phyloP scores from a whole-genome alignment of 2,888 invertebrate species.

The Synergus umbraculus region DNA sequence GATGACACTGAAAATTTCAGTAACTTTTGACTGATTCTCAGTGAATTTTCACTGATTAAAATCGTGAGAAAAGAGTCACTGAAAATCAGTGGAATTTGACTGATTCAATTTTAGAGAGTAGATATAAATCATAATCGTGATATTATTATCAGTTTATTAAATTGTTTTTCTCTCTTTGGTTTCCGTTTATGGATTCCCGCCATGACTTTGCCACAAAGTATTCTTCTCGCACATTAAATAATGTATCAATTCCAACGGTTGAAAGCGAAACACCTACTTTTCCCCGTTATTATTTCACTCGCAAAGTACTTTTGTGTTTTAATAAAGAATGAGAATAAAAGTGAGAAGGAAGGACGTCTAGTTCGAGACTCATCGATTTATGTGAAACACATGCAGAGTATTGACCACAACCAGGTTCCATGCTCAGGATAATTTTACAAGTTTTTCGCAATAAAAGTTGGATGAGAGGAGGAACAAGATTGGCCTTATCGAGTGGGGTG shows the following conservation, averaged over 20 bases:
- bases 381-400: neutral
- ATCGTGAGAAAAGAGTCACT: too few species aligned
- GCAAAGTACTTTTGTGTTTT: neutral
- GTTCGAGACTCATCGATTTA: slow-evolving; percentile 28
- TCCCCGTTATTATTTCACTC: slow-evolving; percentile 31
- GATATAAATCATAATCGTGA: too few species aligned
- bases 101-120: too few species aligned
- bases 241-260: neutral
- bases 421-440: slow-evolving; percentile 37
- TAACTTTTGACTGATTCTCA: too few species aligned
- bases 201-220: neutral
- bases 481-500: neutral
- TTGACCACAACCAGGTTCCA: slow-evolving; percentile 22
- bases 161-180: too few species aligned
- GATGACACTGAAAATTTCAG: too few species aligned
- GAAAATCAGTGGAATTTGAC: too few species aligned
- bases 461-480: neutral
- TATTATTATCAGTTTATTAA: too few species aligned
- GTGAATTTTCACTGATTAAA: too few species aligned
- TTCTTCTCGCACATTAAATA: slow-evolving; percentile 10
- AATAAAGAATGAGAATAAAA: slow-evolving; percentile 26
- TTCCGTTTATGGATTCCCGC: neutral
- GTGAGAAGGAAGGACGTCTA: neutral
- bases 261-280: neutral
- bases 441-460: slow-evolving; percentile 33